phyloP scores from a whole-genome alignment of 64 coral and sea anemone genomes.

The Dendrophyllia cribrosa region DNA sequence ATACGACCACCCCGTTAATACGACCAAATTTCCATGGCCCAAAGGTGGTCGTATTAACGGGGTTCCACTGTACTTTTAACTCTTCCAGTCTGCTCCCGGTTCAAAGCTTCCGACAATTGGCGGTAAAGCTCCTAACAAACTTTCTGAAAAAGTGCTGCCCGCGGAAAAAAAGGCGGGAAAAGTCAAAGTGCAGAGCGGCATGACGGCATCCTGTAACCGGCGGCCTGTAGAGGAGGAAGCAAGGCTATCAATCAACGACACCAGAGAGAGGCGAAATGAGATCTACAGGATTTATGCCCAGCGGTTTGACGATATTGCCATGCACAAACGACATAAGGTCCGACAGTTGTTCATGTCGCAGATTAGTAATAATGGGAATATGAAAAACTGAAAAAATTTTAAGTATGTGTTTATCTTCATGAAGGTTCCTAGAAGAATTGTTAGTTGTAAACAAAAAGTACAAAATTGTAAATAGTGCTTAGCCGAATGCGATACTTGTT shows the following conservation, averaged over 20 bases:
- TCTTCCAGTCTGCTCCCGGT: slow-evolving; percentile 54
- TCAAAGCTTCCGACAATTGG: slow-evolving; percentile 76
- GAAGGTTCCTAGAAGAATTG: neutral
- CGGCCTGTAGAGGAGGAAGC: slow-evolving; percentile 52
- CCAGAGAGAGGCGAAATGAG: slow-evolving; percentile 81
- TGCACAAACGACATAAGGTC: slow-evolving; percentile 83
- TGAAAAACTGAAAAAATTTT: neutral
- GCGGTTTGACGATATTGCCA: slow-evolving; percentile 89
- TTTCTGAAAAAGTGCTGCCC: neutral
- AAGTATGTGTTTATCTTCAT: neutral
- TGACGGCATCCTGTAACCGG: slow-evolving; percentile 85
- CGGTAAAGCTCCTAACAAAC: neutral
- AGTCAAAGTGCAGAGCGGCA: slow-evolving; percentile 79
- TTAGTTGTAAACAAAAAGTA: no score
- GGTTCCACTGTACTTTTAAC: neutral
- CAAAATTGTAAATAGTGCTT: no score
- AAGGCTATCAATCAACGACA: slow-evolving; percentile 53
- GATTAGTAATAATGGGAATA: neutral
- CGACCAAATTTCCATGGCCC: no score
- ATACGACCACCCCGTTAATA: no score
- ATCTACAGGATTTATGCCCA: slow-evolving; percentile 95
- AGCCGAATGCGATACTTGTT: no score
- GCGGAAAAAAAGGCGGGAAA: slow-evolving; percentile 45
- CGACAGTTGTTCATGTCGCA: slow-evolving; percentile 73
- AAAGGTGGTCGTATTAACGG: no score